These are phyloP conservation scores for Megaleporinus macrocephalus DNA, from an alignment of 2,113 vertebrate species.

Conservation along the genomic window DNA sequence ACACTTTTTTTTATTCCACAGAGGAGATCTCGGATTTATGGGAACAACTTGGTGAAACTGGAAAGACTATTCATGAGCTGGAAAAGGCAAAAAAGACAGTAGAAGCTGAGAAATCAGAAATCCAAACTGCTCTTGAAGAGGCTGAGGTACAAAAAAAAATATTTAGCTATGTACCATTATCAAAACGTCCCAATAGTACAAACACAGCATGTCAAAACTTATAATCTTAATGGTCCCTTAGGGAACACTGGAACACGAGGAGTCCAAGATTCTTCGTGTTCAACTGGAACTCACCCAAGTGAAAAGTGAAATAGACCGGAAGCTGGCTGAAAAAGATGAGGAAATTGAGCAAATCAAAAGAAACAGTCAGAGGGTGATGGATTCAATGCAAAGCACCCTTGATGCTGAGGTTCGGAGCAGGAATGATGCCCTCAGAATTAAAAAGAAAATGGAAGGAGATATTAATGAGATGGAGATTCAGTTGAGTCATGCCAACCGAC, in stretches of 20 bases:
- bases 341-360: constrained; percentile 81
- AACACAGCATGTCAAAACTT: neutral
- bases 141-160: constrained; percentile 71
- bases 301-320: constrained; percentile 80
- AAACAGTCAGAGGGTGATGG: constrained; percentile 75
- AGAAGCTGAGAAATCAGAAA: constrained; percentile 85
- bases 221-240: neutral
- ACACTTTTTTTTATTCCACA: constrained; percentile 53
- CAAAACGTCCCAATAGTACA: neutral
- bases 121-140: constrained; percentile 87
- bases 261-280: constrained; percentile 80
- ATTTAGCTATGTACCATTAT: neutral
- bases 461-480: constrained; percentile 53
- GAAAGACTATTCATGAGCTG: constrained; percentile 87
- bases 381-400: constrained; percentile 77
- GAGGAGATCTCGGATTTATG: constrained; percentile 81
- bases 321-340: constrained; percentile 79
- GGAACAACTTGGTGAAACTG: constrained; percentile 78
- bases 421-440: constrained; percentile 51
- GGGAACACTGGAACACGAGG: constrained; percentile 78
- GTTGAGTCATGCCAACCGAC: constrained; percentile 49
- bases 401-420: constrained; percentile 75
- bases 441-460: constrained; percentile 55
- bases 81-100: constrained; percentile 87
- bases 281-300: constrained; percentile 79